Evolutionary conservation across 1,140 invertebrate species (phyloP).

Genomic region (Odontomachus brunneus): DNA sequence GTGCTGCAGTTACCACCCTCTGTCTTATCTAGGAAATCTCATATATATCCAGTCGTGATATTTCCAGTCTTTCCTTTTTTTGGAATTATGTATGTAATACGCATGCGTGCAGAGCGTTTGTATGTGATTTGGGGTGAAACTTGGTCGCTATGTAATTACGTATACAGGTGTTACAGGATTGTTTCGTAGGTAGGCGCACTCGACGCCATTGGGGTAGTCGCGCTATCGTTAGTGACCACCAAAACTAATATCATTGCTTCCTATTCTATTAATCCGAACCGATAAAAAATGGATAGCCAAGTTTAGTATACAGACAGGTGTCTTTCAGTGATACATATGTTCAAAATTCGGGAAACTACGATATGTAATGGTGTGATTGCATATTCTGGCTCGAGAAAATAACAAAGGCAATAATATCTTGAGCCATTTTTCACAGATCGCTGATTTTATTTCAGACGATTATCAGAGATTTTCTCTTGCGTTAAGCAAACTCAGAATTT

Average conservation of each 20-base stretch:
- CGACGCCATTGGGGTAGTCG: constrained; percentile 26
- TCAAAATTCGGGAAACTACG: not conserved
- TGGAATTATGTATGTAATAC: constrained; percentile 29
- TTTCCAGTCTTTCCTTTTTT: constrained; percentile 44
- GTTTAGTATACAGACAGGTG: not conserved
- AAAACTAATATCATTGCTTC: constrained; percentile 49
- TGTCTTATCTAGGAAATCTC: not conserved
- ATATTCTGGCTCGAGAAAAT: not conserved
- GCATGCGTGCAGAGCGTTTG: constrained; percentile 10
- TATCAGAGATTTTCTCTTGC: not conserved
- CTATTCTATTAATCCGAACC: constrained; percentile 63
- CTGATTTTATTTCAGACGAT: constrained; percentile 13
- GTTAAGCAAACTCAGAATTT: constrained; percentile 48
- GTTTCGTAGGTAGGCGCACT: constrained; percentile 50
- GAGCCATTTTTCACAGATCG: not conserved
- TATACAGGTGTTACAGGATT: constrained; percentile 60
- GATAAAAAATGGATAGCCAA: constrained; percentile 1
- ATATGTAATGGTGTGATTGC: too few species aligned
- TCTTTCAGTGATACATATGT: not conserved
- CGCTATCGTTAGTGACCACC: constrained; percentile 5
- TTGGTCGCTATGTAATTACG: constrained; percentile 64
- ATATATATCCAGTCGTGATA: not conserved
- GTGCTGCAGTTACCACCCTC: not conserved
- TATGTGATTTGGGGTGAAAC: constrained; percentile 22
- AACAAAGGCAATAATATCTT: not conserved